Percentiles rank a stretch among this genome's conserved stretches.
These are phyloP conservation scores for Aporophyla nigra DNA, from an alignment of 2,888 invertebrate species.

Conservation along the genomic window DNA sequence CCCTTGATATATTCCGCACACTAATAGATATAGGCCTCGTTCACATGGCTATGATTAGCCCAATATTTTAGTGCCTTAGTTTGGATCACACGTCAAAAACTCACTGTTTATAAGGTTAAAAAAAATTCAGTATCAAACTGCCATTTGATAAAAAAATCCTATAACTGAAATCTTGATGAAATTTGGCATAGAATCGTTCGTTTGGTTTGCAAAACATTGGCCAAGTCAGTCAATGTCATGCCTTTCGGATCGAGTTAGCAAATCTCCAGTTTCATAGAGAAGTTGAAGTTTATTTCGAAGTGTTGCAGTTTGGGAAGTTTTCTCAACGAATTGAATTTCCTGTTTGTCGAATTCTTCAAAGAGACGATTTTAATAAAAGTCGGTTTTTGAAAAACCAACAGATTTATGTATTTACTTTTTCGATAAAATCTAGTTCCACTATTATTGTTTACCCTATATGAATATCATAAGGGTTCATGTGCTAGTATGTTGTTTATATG, in stretches of 20 bases:
- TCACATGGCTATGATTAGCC: not conserved
- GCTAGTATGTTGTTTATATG: not conserved
- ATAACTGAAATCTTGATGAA: not conserved
- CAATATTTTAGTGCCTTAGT: not conserved
- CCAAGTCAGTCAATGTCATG: slow-evolving; percentile 62
- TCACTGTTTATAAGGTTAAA: not conserved
- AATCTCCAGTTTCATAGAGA: slow-evolving; percentile 41
- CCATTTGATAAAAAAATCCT: not conserved
- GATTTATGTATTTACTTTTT: not conserved
- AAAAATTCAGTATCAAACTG: not conserved
- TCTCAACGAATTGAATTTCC: slow-evolving; percentile 44
- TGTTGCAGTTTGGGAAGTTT: slow-evolving; percentile 46
- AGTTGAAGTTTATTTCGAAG: slow-evolving; percentile 45
- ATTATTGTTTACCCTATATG: not conserved
- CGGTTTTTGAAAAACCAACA: not conserved
- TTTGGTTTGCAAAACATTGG: slow-evolving; percentile 30
- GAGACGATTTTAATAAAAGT: slow-evolving; percentile 19
- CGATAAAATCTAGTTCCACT: not conserved
- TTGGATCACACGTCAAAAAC: not conserved
- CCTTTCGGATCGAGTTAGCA: slow-evolving; percentile 41
- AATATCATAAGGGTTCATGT: not conserved
- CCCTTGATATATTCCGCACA: not conserved
- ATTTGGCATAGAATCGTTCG: slow-evolving; percentile 11
- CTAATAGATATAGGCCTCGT: not conserved
- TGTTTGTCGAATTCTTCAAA: slow-evolving; percentile 33